Conservation (phyloP, 2,797 vertebrate genomes). For the Limosa lapponica region DNA sequence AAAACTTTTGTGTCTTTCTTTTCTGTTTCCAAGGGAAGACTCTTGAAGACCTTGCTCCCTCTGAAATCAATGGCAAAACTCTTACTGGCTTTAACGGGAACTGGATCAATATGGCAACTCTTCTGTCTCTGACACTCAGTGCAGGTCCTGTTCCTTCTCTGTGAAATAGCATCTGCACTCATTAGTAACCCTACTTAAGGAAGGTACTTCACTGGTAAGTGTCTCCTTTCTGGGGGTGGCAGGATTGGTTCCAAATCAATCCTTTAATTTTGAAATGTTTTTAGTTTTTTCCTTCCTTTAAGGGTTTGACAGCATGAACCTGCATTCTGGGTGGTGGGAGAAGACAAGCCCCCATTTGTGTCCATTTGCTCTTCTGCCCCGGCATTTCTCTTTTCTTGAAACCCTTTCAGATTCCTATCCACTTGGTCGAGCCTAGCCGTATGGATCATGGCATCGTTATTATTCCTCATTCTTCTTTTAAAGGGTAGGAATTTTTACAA, state of each 20-base stretch:
- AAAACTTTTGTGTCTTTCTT: not conserved
- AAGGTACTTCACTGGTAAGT: not conserved
- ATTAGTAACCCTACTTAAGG: not conserved
- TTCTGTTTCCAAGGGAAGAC: not conserved
- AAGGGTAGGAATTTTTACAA: not conserved
- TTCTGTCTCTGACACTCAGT: not conserved
- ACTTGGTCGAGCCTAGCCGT: not conserved
- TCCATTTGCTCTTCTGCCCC: not conserved
- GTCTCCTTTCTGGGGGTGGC: not conserved
- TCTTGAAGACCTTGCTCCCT: not conserved
- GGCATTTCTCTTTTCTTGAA: not conserved
- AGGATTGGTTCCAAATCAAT: not conserved
- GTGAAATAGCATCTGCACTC: not conserved
- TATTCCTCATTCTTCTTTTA: not conserved
- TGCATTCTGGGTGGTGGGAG: not conserved
- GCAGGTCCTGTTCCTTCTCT: not conserved
- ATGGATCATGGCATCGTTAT: not conserved
- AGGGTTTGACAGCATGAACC: not conserved
- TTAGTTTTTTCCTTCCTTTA: not conserved
- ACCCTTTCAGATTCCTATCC: not conserved
- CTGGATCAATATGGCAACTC: not conserved
- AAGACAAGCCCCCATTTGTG: not conserved
- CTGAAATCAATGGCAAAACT: slow-evolving; percentile 15
- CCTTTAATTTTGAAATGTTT: not conserved
- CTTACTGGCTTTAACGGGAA: not conserved